These are phyloP conservation scores for Parotocinclus haroldoi DNA, from an alignment of 2,797 vertebrate species.

Conservation along the genomic window DNA sequence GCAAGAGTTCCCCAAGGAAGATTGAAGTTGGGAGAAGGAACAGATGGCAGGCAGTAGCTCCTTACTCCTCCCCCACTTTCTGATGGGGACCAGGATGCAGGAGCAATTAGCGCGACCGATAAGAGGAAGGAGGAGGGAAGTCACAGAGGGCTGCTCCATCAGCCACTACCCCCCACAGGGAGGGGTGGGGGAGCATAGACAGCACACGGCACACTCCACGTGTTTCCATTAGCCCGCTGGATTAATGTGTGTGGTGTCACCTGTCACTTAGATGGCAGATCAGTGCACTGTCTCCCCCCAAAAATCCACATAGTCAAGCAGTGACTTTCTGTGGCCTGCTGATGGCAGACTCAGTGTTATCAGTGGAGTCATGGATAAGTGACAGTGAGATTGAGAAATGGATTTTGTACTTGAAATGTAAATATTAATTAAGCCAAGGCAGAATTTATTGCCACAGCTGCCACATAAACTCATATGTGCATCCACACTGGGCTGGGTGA, in stretches of 20 bases:
- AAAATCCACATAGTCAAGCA: background rate
- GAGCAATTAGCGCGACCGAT: constrained; percentile 64
- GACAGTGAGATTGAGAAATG: background rate
- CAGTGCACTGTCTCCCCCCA: constrained; percentile 1
- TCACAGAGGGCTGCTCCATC: constrained; percentile 59
- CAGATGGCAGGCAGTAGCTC: constrained; percentile 44
- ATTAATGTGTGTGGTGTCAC: constrained; percentile 55
- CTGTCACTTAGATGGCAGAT: constrained; percentile 57
- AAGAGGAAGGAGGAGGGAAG: constrained; percentile 43
- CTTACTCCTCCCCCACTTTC: constrained; percentile 16
- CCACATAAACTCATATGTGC: too few relatives aligned
- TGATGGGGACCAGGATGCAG: constrained; percentile 43
- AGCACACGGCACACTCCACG: constrained; percentile 33
- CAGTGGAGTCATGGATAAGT: background rate
- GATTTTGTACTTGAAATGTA: too few relatives aligned
- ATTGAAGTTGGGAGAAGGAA: constrained; percentile 31
- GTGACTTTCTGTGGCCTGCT: constrained; percentile 1
- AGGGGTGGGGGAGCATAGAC: constrained; percentile 21
- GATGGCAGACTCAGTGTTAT: background rate
- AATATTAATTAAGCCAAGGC: too few relatives aligned
- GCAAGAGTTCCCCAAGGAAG: constrained; percentile 15
- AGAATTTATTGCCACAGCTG: too few relatives aligned
- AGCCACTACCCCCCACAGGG: constrained; percentile 21
- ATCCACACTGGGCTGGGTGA: too few relatives aligned
- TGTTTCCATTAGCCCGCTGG: constrained; percentile 56